Conservation (phyloP, 1,140 invertebrate genomes). For the Cataglyphis hispanica region DNA sequence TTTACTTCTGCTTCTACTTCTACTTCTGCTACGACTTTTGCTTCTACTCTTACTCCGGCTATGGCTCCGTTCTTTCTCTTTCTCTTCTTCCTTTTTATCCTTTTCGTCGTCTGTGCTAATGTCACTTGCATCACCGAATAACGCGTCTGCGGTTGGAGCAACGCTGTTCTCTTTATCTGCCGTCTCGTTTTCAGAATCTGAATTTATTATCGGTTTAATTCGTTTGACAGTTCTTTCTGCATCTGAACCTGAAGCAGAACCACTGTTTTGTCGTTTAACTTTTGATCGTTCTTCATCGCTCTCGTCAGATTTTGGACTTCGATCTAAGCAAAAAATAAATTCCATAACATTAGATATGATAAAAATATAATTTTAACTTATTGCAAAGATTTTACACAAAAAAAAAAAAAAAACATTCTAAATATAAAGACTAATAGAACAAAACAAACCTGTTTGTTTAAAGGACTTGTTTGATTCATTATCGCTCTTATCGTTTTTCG, state of each 20-base stretch:
- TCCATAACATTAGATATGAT: not conserved
- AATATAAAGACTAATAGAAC: not conserved
- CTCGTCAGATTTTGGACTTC: slow-evolving; percentile 73
- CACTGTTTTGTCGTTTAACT: slow-evolving; percentile 77
- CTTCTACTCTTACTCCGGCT: slow-evolving; percentile 80
- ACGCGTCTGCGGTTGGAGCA: slow-evolving; percentile 90
- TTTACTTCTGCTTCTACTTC: slow-evolving; percentile 80
- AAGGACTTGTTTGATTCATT: slow-evolving; percentile 81
- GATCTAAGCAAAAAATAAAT: slow-evolving; percentile 56
- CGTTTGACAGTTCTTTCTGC: slow-evolving; percentile 76
- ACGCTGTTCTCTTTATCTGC: slow-evolving; percentile 81
- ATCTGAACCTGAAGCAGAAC: slow-evolving; percentile 82
- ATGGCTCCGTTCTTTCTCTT: slow-evolving; percentile 79
- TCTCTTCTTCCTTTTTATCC: slow-evolving; percentile 83
- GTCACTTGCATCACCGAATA: slow-evolving; percentile 97
- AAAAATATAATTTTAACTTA: slow-evolving; percentile 6
- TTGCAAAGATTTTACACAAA: too few species aligned
- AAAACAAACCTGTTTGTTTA: slow-evolving; percentile 72
- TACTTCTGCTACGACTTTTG: slow-evolving; percentile 79
- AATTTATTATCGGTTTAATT: slow-evolving; percentile 85
- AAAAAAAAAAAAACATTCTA: not conserved
- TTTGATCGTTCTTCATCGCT: slow-evolving; percentile 65
- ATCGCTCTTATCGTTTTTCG: slow-evolving; percentile 83
- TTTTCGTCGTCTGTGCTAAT: slow-evolving; percentile 94
- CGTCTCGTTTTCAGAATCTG: slow-evolving; percentile 87